Evolutionary conservation across 2,797 vertebrate genomes (phyloP).

Genomic region (Macroramphosus scolopax): DNA sequence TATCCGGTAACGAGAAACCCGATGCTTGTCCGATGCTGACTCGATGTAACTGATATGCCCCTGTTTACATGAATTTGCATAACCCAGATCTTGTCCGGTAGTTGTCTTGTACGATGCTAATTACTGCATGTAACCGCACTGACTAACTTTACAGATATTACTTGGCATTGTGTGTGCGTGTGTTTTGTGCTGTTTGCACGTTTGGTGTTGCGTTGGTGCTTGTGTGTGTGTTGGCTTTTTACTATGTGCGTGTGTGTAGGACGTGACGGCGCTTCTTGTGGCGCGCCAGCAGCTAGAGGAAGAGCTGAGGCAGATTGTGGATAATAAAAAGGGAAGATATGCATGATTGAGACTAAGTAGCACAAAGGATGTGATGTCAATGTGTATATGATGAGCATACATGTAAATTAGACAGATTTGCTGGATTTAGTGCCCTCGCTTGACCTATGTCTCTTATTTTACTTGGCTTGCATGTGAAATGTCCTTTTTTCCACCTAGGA

Average conservation of each 20-base stretch:
- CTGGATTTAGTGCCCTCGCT: background rate
- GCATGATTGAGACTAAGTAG: slow-evolving; percentile 51
- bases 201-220: too few relatives aligned
- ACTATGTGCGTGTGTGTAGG: slow-evolving; percentile 50
- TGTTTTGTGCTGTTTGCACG: slow-evolving; percentile 36
- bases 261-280: slow-evolving; percentile 51
- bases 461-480: slow-evolving; percentile 1
- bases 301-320: slow-evolving; percentile 53
- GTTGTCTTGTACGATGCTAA: too few relatives aligned
- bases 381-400: slow-evolving; percentile 55
- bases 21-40: too few relatives aligned
- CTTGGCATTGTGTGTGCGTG: slow-evolving; percentile 16
- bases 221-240: slow-evolving; percentile 34
- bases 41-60: too few relatives aligned
- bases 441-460: too few relatives aligned
- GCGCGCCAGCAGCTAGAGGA: slow-evolving; percentile 53
- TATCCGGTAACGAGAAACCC: too few relatives aligned
- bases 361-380: slow-evolving; percentile 47
- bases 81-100: too few relatives aligned
- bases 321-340: slow-evolving; percentile 53
- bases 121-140: too few relatives aligned
- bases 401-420: too few relatives aligned
- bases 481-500: slow-evolving; percentile 77
- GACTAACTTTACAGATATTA: background rate
- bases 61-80: too few relatives aligned